Base-by-base conservation (phyloP, 92 coral and sea anemone genomes). In the Pocillopora grandis region DNA sequence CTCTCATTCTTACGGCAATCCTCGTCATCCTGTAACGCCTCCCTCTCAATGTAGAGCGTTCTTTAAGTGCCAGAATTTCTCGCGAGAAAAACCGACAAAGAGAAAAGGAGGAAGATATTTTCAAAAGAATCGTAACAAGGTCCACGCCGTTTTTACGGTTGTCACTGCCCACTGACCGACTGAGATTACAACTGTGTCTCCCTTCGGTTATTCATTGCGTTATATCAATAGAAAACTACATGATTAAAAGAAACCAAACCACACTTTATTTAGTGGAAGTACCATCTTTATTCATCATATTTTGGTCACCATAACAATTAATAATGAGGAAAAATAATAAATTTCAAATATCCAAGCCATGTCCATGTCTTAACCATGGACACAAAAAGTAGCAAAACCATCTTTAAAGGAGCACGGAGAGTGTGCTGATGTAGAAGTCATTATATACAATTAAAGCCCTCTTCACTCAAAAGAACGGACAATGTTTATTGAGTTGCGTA, bases 401-500 rank as follows among this genome's bases (percentile, higher is more conserved):
- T 55, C 12, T 18, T 49, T 21, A 7, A 16, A 31, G 27, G 15
- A n/a, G 17, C 15, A 80, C 36, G 56, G 57, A 58, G n/a, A 17
- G 37, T 27, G 66, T 14, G 58, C 57, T 9, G 23, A 2, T 68
- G 56, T 16, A 9, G n/a, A 66, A 56, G 84, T 57, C n/a, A 68
- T 56, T 70, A 81, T 81, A 12, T 81, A 81, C 77, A 81, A 58
- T 80, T 31, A 31, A 58, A 11, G 59, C 15, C 12, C 60, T 81
- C 17, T 60, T 42, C 14, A 10, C 48, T 14, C 4, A 12, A 19
- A 37, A 16, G 58, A 27, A 16, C 9, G 66, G 36, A 56, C 27
- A 8, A 49, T n/a, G n/a, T 7, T 86, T 48, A 80, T 33, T 69
- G 31, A 27, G 78, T 36, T 20, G 66, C 69, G 85, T 96, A 96